Percentiles rank a stretch among this genome's conserved stretches.
Conservation (phyloP, 2,113 vertebrate genomes). For the Mormoops blainvillei region DNA sequence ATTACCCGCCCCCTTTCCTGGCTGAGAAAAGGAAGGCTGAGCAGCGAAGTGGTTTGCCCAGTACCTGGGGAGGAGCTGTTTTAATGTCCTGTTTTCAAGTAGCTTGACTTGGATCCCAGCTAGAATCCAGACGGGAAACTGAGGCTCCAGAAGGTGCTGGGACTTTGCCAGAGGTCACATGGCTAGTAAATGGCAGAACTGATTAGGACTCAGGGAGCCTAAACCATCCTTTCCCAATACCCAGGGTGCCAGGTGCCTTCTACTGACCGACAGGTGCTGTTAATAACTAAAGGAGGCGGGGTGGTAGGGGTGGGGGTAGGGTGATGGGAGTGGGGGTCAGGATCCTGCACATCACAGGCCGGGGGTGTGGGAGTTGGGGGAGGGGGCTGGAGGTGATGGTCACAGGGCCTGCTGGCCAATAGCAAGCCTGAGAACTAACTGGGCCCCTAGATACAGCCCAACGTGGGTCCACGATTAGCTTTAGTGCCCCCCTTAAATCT, state of each 20-base stretch:
- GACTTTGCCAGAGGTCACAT: neutral
- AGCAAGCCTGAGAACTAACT: neutral
- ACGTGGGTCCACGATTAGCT: neutral
- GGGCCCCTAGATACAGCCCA: neutral
- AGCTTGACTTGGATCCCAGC: neutral
- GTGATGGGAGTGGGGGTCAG: neutral
- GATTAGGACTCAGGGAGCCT: neutral
- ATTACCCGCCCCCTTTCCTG: accelerated
- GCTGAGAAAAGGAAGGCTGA: neutral
- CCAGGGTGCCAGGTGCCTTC: neutral
- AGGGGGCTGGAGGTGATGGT: neutral
- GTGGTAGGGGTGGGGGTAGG: neutral
- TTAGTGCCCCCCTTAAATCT: neutral
- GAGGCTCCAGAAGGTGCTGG: neutral
- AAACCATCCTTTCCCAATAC: neutral
- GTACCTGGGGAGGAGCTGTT: neutral
- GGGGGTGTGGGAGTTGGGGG: neutral
- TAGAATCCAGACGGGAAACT: neutral
- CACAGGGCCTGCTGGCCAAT: neutral
- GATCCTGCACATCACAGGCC: neutral
- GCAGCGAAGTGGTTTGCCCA: neutral
- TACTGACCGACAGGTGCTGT: neutral
- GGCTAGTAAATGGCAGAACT: neutral
- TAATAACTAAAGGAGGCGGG: neutral
- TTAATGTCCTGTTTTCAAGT: neutral